phyloP scores from a whole-genome alignment of 2,888 invertebrate genomes.

The Chorisops tibialis region DNA sequence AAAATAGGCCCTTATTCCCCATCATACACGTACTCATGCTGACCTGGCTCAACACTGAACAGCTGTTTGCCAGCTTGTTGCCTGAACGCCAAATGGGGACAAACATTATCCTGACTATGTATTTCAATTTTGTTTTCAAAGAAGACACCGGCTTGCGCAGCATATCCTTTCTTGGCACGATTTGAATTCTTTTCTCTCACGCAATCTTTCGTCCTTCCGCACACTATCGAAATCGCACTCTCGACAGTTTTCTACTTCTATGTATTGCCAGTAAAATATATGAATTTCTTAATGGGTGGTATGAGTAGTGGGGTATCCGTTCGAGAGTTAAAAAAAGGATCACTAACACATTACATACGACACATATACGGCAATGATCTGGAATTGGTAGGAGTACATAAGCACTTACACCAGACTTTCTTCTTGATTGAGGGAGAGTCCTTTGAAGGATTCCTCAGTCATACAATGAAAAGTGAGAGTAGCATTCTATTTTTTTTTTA shows the following conservation, averaged over 20 bases:
- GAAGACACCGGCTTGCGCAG: conserved; percentile 21
- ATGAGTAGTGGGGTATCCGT: not conserved
- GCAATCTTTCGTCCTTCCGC: not conserved
- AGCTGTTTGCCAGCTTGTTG: conserved; percentile 23
- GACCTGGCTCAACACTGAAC: conserved; percentile 33
- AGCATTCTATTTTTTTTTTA: not conserved
- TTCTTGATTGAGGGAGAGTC: too few relatives aligned
- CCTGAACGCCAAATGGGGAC: conserved; percentile 1
- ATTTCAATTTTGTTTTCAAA: not conserved
- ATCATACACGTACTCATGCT: conserved; percentile 21
- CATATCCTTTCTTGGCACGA: conserved; percentile 18
- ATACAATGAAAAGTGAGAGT: conserved; percentile 16
- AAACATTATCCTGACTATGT: not conserved
- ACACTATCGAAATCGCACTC: not conserved
- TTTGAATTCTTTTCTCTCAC: conserved; percentile 5
- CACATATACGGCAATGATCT: too few relatives aligned
- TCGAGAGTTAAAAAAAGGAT: conserved; percentile 8
- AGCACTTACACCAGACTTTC: too few relatives aligned
- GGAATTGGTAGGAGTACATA: too few relatives aligned
- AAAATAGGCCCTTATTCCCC: not conserved
- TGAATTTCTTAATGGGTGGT: conserved; percentile 5
- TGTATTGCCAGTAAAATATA: not conserved
- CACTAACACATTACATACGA: not conserved
- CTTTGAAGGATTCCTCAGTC: not conserved
- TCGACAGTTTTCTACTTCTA: not conserved